Conservation (phyloP, 2,888 invertebrate species). For the Dinocampus coccinellae region DNA sequence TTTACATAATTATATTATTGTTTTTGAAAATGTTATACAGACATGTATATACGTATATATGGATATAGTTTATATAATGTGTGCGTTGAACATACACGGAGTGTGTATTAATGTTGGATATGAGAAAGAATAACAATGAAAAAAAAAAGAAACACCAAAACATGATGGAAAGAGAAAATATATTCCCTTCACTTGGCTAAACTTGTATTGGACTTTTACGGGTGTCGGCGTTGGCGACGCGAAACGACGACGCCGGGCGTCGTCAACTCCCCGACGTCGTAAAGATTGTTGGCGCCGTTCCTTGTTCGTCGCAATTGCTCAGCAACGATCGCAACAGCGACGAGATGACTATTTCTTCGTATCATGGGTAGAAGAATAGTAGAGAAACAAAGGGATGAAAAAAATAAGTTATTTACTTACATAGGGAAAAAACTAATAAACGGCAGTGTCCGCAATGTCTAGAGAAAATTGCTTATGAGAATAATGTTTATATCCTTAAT, state of each 20-base stretch:
- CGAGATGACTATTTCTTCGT: slow-evolving; percentile 1
- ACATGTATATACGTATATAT: neutral
- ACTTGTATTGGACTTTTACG: slow-evolving; percentile 31
- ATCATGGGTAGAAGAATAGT: neutral
- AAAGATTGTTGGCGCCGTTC: slow-evolving; percentile 63
- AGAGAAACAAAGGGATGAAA: neutral
- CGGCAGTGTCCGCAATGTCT: neutral
- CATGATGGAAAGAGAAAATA: neutral
- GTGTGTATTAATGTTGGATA: neutral
- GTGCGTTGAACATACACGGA: neutral
- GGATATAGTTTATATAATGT: neutral
- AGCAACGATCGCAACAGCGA: neutral
- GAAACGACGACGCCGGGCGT: slow-evolving; percentile 42
- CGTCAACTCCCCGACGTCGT: slow-evolving; percentile 53
- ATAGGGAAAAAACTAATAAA: neutral
- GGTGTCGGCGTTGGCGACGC: slow-evolving; percentile 33
- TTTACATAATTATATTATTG: neutral
- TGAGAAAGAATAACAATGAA: neutral
- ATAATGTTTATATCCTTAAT: neutral
- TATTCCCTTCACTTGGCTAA: slow-evolving; percentile 7
- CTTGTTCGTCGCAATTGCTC: slow-evolving; percentile 21
- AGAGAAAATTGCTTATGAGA: neutral
- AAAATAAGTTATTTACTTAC: slow-evolving; percentile 23
- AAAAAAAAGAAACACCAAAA: neutral
- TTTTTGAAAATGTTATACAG: neutral